Conservation (phyloP, 2,888 invertebrate genomes). For the Drosophila neoperkinsi region DNA sequence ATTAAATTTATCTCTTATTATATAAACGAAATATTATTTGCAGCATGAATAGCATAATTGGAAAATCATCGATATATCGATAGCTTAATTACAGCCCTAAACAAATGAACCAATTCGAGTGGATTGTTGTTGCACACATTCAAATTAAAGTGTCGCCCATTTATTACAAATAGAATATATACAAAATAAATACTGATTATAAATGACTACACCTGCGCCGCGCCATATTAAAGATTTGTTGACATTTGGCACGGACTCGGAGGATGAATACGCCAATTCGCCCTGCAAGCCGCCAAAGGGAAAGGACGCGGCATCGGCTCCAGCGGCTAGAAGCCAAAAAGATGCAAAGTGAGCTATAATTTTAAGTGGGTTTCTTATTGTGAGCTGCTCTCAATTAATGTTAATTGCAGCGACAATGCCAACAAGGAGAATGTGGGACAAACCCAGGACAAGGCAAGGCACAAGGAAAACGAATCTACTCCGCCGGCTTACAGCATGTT, state of each 20-base stretch:
- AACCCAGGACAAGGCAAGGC: neutral
- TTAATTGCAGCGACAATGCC: conserved; percentile 22
- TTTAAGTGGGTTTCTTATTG: neutral
- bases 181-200: conserved; percentile 9
- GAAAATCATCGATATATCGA: conserved; percentile 8
- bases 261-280: conserved; percentile 82
- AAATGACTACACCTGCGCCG: conserved; percentile 79
- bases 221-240: conserved; percentile 83
- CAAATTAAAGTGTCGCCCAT: conserved; percentile 23
- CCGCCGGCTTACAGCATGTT: conserved; percentile 38
- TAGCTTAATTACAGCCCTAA: conserved; percentile 11
- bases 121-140: conserved; percentile 40
- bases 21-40: neutral
- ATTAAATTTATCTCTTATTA: neutral
- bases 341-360: conserved; percentile 22
- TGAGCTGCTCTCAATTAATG: neutral
- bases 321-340: conserved; percentile 11
- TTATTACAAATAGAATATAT: conserved; percentile 11
- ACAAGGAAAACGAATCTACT: conserved; percentile 9
- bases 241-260: conserved; percentile 81
- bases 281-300: conserved; percentile 61
- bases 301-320: conserved; percentile 18
- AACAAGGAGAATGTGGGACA: conserved; percentile 65
- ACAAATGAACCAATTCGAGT: conserved; percentile 9
- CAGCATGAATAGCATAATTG: neutral